Percentiles rank a stretch among this genome's conserved stretches.
Evolutionary conservation across 2,888 invertebrate genomes (phyloP).

Genomic region (Diploptera punctata): DNA sequence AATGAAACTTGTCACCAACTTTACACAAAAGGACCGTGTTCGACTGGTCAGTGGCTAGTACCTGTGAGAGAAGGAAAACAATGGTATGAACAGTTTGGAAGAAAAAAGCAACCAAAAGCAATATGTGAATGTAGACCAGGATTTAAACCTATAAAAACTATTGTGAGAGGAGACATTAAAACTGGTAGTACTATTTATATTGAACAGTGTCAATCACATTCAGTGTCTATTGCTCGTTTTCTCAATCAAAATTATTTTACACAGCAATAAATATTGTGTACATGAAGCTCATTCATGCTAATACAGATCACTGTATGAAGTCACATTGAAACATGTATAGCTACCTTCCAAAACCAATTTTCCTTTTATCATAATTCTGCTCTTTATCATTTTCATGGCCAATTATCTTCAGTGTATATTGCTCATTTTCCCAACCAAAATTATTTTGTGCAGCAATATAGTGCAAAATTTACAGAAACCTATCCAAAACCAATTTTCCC

Average conservation of each 20-base stretch:
- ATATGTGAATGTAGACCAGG: slow-evolving; percentile 76
- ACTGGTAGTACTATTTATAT: slow-evolving; percentile 47
- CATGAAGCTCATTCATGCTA: too few relatives aligned
- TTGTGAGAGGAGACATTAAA: not conserved
- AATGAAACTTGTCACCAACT: slow-evolving; percentile 77
- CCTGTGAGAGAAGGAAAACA: slow-evolving; percentile 58
- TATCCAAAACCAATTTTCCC: too few relatives aligned
- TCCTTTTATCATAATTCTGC: too few relatives aligned
- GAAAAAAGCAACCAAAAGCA: slow-evolving; percentile 53
- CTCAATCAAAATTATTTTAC: slow-evolving; percentile 52
- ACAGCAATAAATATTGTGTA: not conserved
- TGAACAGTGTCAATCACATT: slow-evolving; percentile 66
- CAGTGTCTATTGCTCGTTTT: slow-evolving; percentile 69
- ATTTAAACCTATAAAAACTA: slow-evolving; percentile 53
- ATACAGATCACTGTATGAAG: too few relatives aligned
- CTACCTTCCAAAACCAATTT: too few relatives aligned
- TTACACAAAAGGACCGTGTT: slow-evolving; percentile 80
- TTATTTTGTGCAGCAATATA: too few relatives aligned
- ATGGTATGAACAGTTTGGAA: slow-evolving; percentile 44
- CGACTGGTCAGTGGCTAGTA: slow-evolving; percentile 72
- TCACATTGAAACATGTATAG: too few relatives aligned
- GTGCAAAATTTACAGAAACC: too few relatives aligned
- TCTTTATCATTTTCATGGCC: too few relatives aligned
- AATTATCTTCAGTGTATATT: too few relatives aligned
- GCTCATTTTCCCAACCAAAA: too few relatives aligned